phyloP scores from a whole-genome alignment of 2,888 invertebrate genomes.

The Cistogaster globosa region DNA sequence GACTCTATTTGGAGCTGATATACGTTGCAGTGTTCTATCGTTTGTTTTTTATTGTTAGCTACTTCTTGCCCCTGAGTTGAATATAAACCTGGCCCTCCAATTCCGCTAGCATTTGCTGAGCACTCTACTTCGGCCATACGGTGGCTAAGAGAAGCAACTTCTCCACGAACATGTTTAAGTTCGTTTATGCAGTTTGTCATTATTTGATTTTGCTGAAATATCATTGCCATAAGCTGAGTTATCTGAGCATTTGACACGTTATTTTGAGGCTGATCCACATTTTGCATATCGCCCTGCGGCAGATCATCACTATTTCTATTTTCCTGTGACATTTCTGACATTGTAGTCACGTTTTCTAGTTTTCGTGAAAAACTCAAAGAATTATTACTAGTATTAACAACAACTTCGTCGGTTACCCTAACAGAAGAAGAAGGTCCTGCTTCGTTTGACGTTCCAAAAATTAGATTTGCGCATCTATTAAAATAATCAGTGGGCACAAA shows the following conservation, averaged over 20 bases:
- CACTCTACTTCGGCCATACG: slow-evolving; percentile 24
- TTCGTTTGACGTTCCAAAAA: background rate
- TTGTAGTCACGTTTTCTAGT: background rate
- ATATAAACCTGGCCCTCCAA: background rate
- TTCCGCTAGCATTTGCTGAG: background rate
- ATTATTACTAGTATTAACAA: too few species aligned
- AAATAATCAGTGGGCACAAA: slow-evolving; percentile 13
- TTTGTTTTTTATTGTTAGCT: background rate
- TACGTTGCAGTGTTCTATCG: background rate
- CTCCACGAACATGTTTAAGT: slow-evolving; percentile 8
- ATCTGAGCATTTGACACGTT: background rate
- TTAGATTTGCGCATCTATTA: slow-evolving; percentile 24
- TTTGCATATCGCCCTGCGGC: background rate
- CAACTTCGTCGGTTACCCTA: background rate
- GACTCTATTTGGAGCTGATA: background rate
- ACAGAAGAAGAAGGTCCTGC: background rate
- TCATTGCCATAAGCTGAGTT: background rate
- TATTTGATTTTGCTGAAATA: slow-evolving; percentile 22
- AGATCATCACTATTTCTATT: background rate
- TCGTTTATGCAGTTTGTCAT: slow-evolving; percentile 25
- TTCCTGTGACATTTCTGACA: background rate
- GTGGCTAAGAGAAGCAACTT: slow-evolving; percentile 7
- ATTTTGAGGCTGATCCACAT: background rate
- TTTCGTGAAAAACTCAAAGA: background rate
- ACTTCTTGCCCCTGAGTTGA: background rate